A percentile compares a stretch with the other conserved stretches of the same genome.
Conservation (phyloP, 2,888 invertebrate species). For the Hemaris fuciformis region DNA sequence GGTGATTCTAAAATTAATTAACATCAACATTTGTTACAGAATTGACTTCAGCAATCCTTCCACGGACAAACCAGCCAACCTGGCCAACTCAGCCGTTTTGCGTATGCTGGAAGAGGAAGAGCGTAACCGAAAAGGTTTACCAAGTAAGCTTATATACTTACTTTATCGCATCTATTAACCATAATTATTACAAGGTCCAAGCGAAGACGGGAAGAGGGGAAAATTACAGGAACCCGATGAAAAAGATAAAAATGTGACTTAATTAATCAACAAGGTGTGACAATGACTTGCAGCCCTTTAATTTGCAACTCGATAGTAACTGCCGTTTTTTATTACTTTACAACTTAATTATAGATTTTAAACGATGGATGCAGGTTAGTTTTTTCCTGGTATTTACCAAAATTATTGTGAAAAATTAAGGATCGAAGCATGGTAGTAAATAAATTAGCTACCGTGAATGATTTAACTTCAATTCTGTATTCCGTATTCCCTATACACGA, state of each 20-base stretch:
- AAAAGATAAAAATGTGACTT: neutral
- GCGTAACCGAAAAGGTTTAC: constrained; percentile 83
- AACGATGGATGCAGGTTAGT: neutral
- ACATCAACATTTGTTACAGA: constrained; percentile 72
- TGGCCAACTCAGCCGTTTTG: constrained; percentile 92
- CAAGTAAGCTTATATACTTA: constrained; percentile 76
- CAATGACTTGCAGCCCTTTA: constrained; percentile 7
- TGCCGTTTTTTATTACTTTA: constrained; percentile 8
- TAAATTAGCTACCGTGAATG: neutral
- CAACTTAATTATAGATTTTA: neutral
- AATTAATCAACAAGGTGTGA: constrained; percentile 9
- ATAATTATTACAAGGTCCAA: neutral
- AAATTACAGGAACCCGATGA: neutral
- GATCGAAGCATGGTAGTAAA: neutral
- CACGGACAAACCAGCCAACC: constrained; percentile 88
- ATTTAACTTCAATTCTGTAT: neutral
- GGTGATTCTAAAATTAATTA: neutral
- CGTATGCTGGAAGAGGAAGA: constrained; percentile 93
- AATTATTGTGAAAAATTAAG: neutral
- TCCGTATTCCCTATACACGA: neutral
- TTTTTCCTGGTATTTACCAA: neutral
- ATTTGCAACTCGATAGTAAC: constrained; percentile 14
- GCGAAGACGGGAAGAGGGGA: neutral
- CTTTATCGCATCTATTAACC: constrained; percentile 1
- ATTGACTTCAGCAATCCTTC: constrained; percentile 89